Conservation (phyloP, 2,113 vertebrate genomes). For the Eublepharis macularius region DNA sequence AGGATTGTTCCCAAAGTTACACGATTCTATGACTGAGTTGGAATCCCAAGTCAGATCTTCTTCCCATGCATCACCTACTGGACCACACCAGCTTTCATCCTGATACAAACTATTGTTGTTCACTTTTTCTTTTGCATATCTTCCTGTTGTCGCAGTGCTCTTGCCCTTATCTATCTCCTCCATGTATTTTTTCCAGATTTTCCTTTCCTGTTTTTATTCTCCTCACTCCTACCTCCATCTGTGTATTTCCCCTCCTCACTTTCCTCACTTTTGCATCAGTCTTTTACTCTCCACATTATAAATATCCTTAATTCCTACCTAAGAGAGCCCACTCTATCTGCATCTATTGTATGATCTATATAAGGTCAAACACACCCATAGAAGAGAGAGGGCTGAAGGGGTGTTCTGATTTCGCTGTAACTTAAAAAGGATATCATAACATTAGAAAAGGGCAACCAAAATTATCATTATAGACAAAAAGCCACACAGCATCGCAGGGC, state of each 20-base stretch:
- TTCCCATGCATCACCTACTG: background rate
- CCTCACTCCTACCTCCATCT: background rate
- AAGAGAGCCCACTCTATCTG: background rate
- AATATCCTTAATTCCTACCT: background rate
- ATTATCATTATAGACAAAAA: no score
- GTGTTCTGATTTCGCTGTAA: no score
- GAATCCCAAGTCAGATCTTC: background rate
- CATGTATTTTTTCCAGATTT: background rate
- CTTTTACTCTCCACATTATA: background rate
- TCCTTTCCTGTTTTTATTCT: background rate
- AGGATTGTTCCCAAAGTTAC: background rate
- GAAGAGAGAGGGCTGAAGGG: no score
- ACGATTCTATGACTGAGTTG: background rate
- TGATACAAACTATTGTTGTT: background rate
- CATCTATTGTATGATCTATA: background rate
- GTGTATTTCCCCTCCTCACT: background rate
- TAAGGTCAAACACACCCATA: no score
- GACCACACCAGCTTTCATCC: background rate
- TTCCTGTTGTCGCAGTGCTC: background rate
- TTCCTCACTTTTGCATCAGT: background rate
- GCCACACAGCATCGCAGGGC: no score
- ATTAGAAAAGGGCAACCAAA: no score
- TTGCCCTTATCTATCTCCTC: background rate
- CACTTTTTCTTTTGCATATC: background rate
- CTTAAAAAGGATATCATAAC: no score